Conservation (phyloP, 2,113 vertebrate genomes). For the Hyperopisus bebe region DNA sequence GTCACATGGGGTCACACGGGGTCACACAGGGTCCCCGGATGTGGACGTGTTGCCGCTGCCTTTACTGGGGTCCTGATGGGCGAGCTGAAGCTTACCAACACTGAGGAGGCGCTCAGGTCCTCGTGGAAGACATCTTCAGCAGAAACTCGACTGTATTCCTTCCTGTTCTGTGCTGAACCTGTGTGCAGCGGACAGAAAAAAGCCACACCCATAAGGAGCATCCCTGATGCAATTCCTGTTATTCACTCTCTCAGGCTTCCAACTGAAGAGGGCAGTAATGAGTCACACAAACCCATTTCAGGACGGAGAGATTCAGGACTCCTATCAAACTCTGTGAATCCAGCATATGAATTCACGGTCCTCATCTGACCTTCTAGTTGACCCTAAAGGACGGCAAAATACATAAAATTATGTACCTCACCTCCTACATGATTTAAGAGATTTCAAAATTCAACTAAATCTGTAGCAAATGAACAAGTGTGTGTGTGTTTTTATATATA, state of each 20-base stretch:
- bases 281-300: constrained; percentile 65
- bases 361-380: constrained; percentile 62
- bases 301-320: constrained; percentile 62
- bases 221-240: neutral
- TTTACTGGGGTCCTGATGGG: too few species aligned
- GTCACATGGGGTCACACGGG: neutral
- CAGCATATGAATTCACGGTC: constrained; percentile 73
- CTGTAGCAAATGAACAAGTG: neutral
- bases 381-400: constrained; percentile 42
- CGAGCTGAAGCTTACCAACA: constrained; percentile 58
- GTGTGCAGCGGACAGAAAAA: neutral
- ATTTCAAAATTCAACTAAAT: neutral
- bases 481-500: too few species aligned
- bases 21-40: neutral
- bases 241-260: neutral
- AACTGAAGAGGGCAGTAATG: neutral
- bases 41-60: neutral
- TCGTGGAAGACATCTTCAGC: constrained; percentile 71
- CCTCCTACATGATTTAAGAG: neutral
- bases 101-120: constrained; percentile 71
- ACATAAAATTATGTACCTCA: neutral
- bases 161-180: constrained; percentile 62
- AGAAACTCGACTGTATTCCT: constrained; percentile 61
- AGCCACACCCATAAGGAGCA: neutral
- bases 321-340: constrained; percentile 70